A percentile compares a stretch with the other conserved stretches of the same genome.
phyloP scores from a whole-genome alignment of 2,797 vertebrate species.

The Clamator glandarius region DNA sequence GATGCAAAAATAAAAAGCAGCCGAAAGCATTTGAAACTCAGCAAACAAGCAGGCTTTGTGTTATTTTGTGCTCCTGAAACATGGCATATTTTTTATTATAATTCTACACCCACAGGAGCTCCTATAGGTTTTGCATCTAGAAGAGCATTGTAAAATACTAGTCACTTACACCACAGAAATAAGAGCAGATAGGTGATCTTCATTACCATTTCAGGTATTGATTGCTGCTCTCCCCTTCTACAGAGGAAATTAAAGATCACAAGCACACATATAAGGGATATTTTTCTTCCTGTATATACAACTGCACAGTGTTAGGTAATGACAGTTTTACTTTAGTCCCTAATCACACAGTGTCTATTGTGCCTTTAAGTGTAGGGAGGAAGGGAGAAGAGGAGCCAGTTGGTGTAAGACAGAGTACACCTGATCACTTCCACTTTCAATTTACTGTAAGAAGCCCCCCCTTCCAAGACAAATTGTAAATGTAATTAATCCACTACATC shows the following conservation, averaged over 20 bases:
- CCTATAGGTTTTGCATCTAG: neutral
- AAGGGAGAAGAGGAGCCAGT: neutral
- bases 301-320: neutral
- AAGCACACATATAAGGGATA: conserved; percentile 2
- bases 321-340: neutral
- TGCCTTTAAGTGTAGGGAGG: neutral
- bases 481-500: conserved; percentile 28
- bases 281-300: conserved; percentile 20
- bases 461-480: neutral
- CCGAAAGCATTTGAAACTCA: conserved; percentile 43
- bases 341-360: neutral
- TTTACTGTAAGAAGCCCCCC: conserved; percentile 6
- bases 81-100: neutral
- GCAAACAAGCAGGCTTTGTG: conserved; percentile 23
- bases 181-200: conserved; percentile 39
- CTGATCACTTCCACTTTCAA: neutral
- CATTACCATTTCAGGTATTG: conserved; percentile 11
- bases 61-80: conserved; percentile 11
- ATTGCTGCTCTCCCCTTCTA: conserved; percentile 34
- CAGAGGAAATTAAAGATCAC: conserved; percentile 58
- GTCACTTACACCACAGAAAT: neutral
- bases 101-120: conserved; percentile 3
- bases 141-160: neutral
- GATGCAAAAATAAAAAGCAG: conserved; percentile 43
- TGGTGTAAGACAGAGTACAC: neutral